A percentile compares a stretch with the other conserved stretches of the same genome.
phyloP scores from a whole-genome alignment of 2,797 vertebrate genomes.

The Diceros bicornis region DNA sequence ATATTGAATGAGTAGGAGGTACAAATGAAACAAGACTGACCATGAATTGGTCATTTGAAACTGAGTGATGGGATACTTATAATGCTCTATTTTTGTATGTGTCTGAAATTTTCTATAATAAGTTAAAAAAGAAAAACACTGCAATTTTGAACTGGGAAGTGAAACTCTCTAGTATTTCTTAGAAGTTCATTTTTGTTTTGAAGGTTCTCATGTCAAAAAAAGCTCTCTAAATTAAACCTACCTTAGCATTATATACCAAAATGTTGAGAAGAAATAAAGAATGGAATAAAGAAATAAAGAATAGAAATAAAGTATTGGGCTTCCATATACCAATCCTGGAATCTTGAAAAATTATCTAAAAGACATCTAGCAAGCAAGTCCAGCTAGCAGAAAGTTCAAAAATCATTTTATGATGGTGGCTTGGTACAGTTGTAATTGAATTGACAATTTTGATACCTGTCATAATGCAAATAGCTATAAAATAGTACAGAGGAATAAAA shows the following conservation, averaged over 20 bases:
- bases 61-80: slow-evolving; percentile 39
- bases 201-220: slow-evolving; percentile 18
- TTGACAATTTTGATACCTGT: slow-evolving; percentile 56
- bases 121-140: slow-evolving; percentile 4
- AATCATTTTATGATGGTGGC: background rate
- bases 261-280: background rate
- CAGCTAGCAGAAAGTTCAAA: background rate
- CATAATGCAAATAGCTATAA: slow-evolving; percentile 59
- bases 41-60: slow-evolving; percentile 59
- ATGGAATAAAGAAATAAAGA: background rate
- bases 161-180: slow-evolving; percentile 62
- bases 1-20: slow-evolving; percentile 19
- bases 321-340: background rate
- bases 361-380: slow-evolving; percentile 11
- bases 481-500: slow-evolving; percentile 67
- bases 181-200: slow-evolving; percentile 52
- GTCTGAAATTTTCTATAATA: slow-evolving; percentile 23
- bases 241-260: background rate
- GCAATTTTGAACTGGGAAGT: slow-evolving; percentile 40
- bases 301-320: slow-evolving; percentile 56
- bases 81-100: slow-evolving; percentile 47
- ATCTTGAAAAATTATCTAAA: slow-evolving; percentile 54
- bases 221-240: slow-evolving; percentile 13
- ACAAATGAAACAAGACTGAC: slow-evolving; percentile 48
- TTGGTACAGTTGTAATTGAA: slow-evolving; percentile 2